A percentile compares a stretch with the other conserved stretches of the same genome.
Conservation (phyloP, 1,140 invertebrate species). For the Probaryconus sp. region DNA sequence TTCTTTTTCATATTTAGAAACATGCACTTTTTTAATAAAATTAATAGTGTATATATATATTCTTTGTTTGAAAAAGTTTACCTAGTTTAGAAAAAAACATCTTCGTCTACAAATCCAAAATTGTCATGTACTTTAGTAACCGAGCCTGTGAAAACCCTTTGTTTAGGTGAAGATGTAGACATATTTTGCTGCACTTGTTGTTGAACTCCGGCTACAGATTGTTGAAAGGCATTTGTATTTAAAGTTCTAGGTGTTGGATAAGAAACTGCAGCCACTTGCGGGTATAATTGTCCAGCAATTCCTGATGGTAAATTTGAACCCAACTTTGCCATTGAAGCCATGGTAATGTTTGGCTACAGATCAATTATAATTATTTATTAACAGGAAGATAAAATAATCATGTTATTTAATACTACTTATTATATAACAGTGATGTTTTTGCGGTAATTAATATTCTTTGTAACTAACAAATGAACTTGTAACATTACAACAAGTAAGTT, state of each 20-base stretch:
- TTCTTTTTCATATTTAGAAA: background rate
- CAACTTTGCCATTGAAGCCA: conserved; percentile 77
- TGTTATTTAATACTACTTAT: conserved; percentile 15
- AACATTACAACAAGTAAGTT: too few species aligned
- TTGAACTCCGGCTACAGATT: conserved; percentile 73
- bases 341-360: conserved; percentile 73
- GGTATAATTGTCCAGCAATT: conserved; percentile 80
- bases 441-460: too few species aligned
- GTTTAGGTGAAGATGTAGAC: conserved; percentile 81
- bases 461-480: too few species aligned
- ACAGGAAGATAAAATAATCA: conserved; percentile 1
- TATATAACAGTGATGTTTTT: too few species aligned
- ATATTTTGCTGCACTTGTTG: conserved; percentile 76
- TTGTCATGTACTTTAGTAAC: conserved; percentile 97
- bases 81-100: conserved; percentile 97
- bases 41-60: background rate
- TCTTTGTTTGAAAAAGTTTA: conserved; percentile 62
- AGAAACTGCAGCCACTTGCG: conserved; percentile 82
- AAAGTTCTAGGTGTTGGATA: conserved; percentile 84
- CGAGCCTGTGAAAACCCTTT: conserved; percentile 94
- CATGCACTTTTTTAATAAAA: background rate
- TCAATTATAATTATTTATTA: too few species aligned
- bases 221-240: conserved; percentile 85
- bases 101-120: conserved; percentile 98
- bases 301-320: conserved; percentile 77